phyloP scores from a whole-genome alignment of 2,113 vertebrate species.

The Pelmatolapia mariae region DNA sequence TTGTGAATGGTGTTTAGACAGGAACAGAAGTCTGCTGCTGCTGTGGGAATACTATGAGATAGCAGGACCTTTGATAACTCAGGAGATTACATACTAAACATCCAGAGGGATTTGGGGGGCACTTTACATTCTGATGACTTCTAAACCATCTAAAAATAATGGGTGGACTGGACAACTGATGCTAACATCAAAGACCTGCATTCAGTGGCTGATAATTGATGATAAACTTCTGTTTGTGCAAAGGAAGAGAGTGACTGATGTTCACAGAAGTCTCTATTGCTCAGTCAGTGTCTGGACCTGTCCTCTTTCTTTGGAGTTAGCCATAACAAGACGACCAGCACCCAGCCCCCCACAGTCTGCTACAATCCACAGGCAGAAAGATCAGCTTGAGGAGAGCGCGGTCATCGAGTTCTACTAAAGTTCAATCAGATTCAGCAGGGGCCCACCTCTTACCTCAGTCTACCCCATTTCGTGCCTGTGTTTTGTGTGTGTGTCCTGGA shows the following conservation, averaged over 20 bases:
- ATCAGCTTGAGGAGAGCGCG: slow-evolving; percentile 30
- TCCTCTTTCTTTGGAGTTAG: slow-evolving; percentile 19
- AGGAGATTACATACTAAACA: background rate
- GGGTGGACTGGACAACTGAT: background rate
- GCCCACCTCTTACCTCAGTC: slow-evolving; percentile 1
- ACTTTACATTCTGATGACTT: background rate
- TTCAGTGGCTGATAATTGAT: background rate
- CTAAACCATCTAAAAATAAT: background rate
- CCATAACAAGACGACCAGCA: slow-evolving; percentile 29
- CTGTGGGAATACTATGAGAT: slow-evolving; percentile 28
- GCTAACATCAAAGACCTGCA: background rate
- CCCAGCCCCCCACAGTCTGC: slow-evolving; percentile 6
- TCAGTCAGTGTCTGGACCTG: slow-evolving; percentile 11
- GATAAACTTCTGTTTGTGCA: background rate
- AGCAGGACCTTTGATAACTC: slow-evolving; percentile 24
- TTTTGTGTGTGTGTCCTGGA: background rate
- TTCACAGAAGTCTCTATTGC: background rate
- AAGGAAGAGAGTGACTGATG: background rate
- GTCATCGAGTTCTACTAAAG: slow-evolving; percentile 57
- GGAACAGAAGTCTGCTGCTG: slow-evolving; percentile 2
- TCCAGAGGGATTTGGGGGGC: background rate
- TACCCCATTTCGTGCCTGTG: background rate
- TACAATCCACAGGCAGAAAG: slow-evolving; percentile 48
- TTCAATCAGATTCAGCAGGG: slow-evolving; percentile 53
- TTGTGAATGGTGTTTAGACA: slow-evolving; percentile 30